Evolutionary conservation across 92 coral and sea anemone genomes (phyloP), one percentile per base, ranked within the genome.

Genomic region (Zoanthus gigantus): DNA sequence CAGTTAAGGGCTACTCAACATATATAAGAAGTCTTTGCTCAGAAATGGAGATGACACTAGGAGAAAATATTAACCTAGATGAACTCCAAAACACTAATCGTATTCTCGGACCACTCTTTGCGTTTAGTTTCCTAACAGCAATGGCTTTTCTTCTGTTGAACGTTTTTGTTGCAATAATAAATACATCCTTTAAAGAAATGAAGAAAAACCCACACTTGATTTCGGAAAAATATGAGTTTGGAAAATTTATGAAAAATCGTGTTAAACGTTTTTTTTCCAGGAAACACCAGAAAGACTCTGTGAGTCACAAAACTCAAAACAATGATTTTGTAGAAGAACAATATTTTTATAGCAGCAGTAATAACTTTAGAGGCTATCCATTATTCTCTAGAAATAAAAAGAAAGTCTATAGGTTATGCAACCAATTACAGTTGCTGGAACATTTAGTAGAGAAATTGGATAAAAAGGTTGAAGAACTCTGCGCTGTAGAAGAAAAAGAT

Each of bases 141-240:
- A 90, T 93, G 93, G 75, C 90, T 48, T 94, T 94, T 61, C 50
- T 93, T 34, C 86, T 94, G 66, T 77, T 94, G 42, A 94, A 94
- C 85, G 83, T 94, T 74, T 94, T 90, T 71, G 86, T 93, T 42
- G 92, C 95, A 18, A 92, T 94, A 60, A 29, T 94, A 42, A 91
- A 93, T 68, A 95, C 92, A 57, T 88, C 93, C 0, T 88, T 90
- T 68, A 88, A 85, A 30, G 91, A 86, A 44, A 85, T 91, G 31
- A 90, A 78, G 28, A 23, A 81, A 3, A 78, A 83, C 30, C 91
- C 94, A 0, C 81, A 90, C 12, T 63, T 57, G 53, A 68, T 77
- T 10, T 81, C 90, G 30, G 67, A 86, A 83, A 90, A 94, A 65
- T 92, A 88, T 57, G 95, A 92, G 81, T 90, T 94, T 90, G 87